Percentiles rank a stretch among this genome's conserved stretches.
phyloP scores from a whole-genome alignment of 2,113 vertebrate genomes.

The Oryzias melastigma region DNA sequence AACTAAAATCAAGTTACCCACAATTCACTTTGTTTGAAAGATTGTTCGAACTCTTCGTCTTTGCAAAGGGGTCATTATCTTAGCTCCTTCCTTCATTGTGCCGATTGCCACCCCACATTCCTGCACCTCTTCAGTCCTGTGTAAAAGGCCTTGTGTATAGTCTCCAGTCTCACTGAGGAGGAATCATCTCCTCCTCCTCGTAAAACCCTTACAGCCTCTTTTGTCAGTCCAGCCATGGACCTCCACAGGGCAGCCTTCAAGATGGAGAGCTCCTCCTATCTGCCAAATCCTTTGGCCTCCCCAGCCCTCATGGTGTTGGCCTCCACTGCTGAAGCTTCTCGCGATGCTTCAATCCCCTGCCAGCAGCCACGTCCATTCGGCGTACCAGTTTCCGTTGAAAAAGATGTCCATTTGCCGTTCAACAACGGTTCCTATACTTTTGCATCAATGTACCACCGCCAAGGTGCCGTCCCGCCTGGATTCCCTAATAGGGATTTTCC shows the following conservation, averaged over 20 bases:
- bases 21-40: constrained; percentile 11
- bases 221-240: constrained; percentile 82
- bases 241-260: constrained; percentile 99
- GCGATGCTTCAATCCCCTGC: constrained; percentile 95
- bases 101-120: constrained; percentile 16
- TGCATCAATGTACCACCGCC: constrained; percentile 98
- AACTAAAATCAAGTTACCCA: constrained; percentile 24
- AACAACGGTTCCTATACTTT: constrained; percentile 98
- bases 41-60: constrained; percentile 6
- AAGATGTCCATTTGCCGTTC: constrained; percentile 97
- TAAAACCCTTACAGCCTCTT: constrained; percentile 27
- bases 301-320: constrained; percentile 99
- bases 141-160: constrained; percentile 48
- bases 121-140: constrained; percentile 31
- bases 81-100: constrained; percentile 9
- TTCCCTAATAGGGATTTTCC: constrained; percentile 98
- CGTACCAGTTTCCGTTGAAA: constrained; percentile 95
- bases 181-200: constrained; percentile 63
- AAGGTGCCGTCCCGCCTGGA: constrained; percentile 91
- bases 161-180: constrained; percentile 46
- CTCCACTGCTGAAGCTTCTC: constrained; percentile 95
- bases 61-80: constrained; percentile 18
- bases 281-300: constrained; percentile 96
- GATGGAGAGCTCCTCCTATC: constrained; percentile 99
- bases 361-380: constrained; percentile 96